A percentile compares a stretch with the other conserved stretches of the same genome.
phyloP scores from a whole-genome alignment of 2,113 vertebrate species.

The Haplotaxodon microlepis region DNA sequence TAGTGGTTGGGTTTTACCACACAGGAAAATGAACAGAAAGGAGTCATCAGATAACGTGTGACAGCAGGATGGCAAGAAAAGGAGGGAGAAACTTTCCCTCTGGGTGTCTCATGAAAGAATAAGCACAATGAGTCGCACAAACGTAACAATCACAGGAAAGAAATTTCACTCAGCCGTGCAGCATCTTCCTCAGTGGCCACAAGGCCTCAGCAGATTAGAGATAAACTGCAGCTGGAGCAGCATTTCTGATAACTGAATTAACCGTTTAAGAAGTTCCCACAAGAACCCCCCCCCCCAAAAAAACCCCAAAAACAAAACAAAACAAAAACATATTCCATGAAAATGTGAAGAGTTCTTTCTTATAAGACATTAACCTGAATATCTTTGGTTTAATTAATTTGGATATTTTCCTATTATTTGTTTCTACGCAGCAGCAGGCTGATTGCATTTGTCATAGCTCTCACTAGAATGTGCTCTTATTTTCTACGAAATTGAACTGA shows the following conservation, averaged over 20 bases:
- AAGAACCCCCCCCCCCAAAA: accelerated
- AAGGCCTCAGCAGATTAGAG: not conserved
- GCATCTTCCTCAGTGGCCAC: not conserved
- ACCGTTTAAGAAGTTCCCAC: not conserved
- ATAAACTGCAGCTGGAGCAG: not conserved
- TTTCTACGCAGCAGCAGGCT: not conserved
- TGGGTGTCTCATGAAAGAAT: not conserved
- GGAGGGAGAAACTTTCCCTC: not conserved
- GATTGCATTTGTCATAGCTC: not conserved
- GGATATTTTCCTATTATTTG: not conserved
- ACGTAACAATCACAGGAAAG: slow-evolving; percentile 10
- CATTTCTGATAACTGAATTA: not conserved
- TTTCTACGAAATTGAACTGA: not conserved
- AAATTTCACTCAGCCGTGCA: not conserved
- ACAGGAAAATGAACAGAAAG: not conserved
- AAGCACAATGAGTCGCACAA: not conserved
- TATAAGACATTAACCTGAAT: not conserved
- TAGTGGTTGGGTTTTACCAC: not conserved
- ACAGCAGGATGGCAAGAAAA: not conserved
- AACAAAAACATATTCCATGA: not conserved
- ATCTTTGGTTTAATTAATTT: not conserved
- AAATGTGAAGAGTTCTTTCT: not conserved
- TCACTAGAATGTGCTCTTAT: not conserved
- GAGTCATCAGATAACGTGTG: not conserved
- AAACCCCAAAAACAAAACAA: accelerated